Conservation (phyloP, 1,140 invertebrate genomes). For the Protaetia brevitarsis region DNA sequence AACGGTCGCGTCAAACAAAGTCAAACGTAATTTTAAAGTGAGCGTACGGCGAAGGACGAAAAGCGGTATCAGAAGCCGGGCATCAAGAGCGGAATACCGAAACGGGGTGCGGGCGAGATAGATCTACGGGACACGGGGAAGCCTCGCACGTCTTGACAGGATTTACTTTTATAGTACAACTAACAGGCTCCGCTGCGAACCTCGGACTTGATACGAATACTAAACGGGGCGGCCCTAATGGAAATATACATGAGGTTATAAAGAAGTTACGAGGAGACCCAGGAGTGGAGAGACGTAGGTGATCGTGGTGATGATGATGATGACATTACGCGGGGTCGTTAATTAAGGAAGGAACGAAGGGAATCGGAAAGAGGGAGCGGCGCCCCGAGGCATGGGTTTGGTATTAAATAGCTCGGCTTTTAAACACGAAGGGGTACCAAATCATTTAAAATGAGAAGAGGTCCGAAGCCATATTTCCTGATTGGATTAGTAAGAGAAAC, state of each 20-base stretch:
- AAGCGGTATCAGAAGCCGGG: conserved; percentile 32
- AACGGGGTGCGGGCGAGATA: no score
- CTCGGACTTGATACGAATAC: conserved; percentile 41
- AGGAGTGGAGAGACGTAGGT: no score
- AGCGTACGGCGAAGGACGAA: conserved; percentile 31
- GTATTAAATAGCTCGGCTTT: no score
- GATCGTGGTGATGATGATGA: conserved; percentile 13
- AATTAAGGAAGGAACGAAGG: no score
- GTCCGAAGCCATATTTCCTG: no score
- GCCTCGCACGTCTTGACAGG: conserved; percentile 42
- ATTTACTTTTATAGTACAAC: conserved; percentile 48
- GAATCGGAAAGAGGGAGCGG: no score
- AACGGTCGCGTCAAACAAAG: no score
- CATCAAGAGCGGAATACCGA: conserved; percentile 3
- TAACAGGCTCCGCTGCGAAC: conserved; percentile 43
- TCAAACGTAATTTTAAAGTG: conserved; percentile 39
- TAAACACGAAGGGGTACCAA: no score
- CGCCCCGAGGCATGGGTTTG: no score
- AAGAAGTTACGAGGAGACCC: no score
- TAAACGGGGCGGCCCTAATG: conserved; percentile 43
- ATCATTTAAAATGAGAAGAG: no score
- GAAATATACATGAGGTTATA: conserved; percentile 47
- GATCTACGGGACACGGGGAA: conserved; percentile 36
- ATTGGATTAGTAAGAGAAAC: no score
- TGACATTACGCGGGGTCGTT: conserved; percentile 1